Evolutionary conservation across 64 coral and sea anemone genomes (phyloP), one percentile per base, ranked within the genome.

Genomic region (Exaiptasia diaphana): DNA sequence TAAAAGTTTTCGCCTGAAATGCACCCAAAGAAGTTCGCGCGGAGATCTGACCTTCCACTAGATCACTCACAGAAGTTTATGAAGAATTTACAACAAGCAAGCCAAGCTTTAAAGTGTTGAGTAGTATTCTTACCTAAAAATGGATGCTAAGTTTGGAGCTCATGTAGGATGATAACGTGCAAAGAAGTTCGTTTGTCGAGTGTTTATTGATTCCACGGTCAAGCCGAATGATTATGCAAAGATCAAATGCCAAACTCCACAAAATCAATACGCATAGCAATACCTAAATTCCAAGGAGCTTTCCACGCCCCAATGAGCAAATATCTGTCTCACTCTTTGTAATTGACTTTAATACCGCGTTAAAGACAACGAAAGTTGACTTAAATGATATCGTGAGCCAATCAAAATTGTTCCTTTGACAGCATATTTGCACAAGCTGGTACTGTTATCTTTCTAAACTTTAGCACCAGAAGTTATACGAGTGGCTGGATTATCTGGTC

Each of bases 261-360:
- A 46, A 75, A 60, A 74, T 71, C 50, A 75, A 74, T 69, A 74
- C 82, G 73, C 68, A 60, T 67, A 64, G 71, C 46, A 53, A 49
- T 70, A 87, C 30, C 32, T 38, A 53, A 73, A 65, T 73, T 87
- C 71, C 84, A 50, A 87, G 32, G 17, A 60, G 29, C 54, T 78
- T 64, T 78, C 84, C 84, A 87, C 84, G 74, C 84, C 84, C 84
- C 84, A 77, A 32, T 87, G 71, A 68, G 21, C 50, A 87, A 87
- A 87, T 78, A 78, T 57, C 73, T 85, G 42, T 74, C 82, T 65
- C 28, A n/a, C n/a, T 65, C 31, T 65, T 64, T 65, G 61, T 65
- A 38, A 65, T 35, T 35, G n/a, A 65, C 61, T 35, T 65, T 65
- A 65, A 32, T 32, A 35, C 61, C n/a, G 0, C n/a, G 33, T 65